A percentile compares a stretch with the other conserved stretches of the same genome.
Conservation (phyloP, 1,140 invertebrate species). For the Drosophila ficusphila region DNA sequence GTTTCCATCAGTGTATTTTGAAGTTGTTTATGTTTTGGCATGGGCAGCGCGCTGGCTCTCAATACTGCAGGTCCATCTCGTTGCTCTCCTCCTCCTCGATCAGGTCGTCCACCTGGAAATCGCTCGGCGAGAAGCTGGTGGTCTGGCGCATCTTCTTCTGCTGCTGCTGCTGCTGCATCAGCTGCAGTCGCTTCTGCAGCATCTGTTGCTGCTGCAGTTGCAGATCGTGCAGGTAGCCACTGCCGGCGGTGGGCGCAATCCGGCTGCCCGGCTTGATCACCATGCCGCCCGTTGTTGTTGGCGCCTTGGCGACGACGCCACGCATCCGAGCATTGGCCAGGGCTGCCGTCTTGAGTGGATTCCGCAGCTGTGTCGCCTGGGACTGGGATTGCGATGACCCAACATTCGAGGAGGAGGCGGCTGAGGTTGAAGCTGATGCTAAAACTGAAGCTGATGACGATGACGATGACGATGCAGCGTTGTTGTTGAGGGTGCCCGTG, state of each 20-base stretch:
- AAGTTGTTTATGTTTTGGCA: constrained; percentile 38
- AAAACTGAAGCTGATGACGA: constrained; percentile 6
- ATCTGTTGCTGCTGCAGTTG: not conserved
- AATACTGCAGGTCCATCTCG: constrained; percentile 43
- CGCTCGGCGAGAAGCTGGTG: constrained; percentile 45
- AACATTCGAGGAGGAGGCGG: not conserved
- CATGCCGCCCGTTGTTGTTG: not conserved
- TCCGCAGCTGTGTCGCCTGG: constrained; percentile 14
- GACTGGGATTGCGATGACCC: too few species aligned
- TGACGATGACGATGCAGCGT: not conserved
- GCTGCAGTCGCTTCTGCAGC: not conserved
- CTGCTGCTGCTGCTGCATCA: constrained; percentile 1
- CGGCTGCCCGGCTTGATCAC: constrained; percentile 31
- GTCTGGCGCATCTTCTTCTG: not conserved
- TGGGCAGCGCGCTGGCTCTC: constrained; percentile 42
- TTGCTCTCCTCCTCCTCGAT: constrained; percentile 58
- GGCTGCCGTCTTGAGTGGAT: constrained; percentile 23
- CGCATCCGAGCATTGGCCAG: constrained; percentile 19
- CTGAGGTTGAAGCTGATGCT: not conserved
- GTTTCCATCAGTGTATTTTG: constrained; percentile 1
- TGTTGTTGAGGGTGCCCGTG: constrained; percentile 1
- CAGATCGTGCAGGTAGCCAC: not conserved
- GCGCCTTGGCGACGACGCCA: not conserved
- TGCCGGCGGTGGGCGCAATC: not conserved
- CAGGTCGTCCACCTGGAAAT: constrained; percentile 66